Evolutionary conservation across 2,113 vertebrate genomes (phyloP), one percentile per base, ranked within the genome.

Genomic region (Saccopteryx bilineata): DNA sequence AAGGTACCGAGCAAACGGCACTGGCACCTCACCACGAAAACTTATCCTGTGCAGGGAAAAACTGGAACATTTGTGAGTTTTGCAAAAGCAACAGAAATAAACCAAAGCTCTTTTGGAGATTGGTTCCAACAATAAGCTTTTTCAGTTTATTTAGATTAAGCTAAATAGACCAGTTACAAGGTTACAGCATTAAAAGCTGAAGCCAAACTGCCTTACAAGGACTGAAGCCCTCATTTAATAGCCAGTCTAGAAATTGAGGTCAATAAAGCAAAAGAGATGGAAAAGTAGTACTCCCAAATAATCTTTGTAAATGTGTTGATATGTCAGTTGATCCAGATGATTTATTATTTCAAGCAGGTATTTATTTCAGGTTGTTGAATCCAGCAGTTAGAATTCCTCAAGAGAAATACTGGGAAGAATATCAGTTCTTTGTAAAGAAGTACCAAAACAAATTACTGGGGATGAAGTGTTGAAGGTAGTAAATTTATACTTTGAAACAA

Each of bases 11-110:
- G 48, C n/a, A 78, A 54, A 87, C 11, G 39, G 48, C 18, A 48
- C 9, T 78, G 50, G 50, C 23, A 60, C 10, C 50, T 76, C 6
- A 56, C 15, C 17, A 23, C 66, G 54, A 9, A 95, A 65, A 66
- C 54, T 90, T 17, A 91, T 39, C 72, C 65, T 74, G 4, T 39
- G 23, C 10, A 71, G 46, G 78, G 84, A 85, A 84, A 90, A 31
- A 81, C 39, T 31, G 9, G 21, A 87, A 39, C 28, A n/a, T 60
- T 92, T 72, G 58, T 58, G 54, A 69, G 48, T 85, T 78, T 74
- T 85, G 33, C 14, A 94, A 89, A 87, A 96, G 50, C 54, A 91
- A 61, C 48, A 48, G 65, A 75, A 46, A 95, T 56, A 86, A 52
- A 61, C 11, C 21, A 80, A 61, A 80, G n/a, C 58, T 90, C 5